Evolutionary conservation across 1,140 invertebrate genomes (phyloP), one percentile per base, ranked within the genome.

Genomic region (Pseudomyrmex flavicornis): DNA sequence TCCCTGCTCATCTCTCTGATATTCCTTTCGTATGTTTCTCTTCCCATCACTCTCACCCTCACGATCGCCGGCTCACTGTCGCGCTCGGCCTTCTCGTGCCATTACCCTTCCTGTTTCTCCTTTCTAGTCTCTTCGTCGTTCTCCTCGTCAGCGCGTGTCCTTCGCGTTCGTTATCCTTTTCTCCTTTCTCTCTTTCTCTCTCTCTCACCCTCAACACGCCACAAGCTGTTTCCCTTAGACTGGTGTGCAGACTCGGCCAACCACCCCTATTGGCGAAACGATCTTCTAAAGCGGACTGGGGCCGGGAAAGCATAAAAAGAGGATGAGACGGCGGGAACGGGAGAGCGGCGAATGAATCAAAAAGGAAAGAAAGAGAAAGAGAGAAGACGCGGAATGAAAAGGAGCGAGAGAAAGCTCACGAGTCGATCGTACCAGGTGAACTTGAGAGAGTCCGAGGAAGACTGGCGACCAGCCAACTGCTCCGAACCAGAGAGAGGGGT

Each of bases 241-340:
- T 26, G 46, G 63, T 48, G 56, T 84, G 70, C 75, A 77, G 70
- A 77, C 86, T 88, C 86, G 86, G 83, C 77, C 87, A 85, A 79
- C 83, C 87, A 88, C 77, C 83, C 86, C 85, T 87, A 88, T 87
- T 84, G 85, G 85, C 74, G 61, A 84, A 83, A 88, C 83, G 83
- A 85, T 83, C 77, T 83, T 88, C 74, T 62, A 63, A 79, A 88
- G 72, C 79, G 77, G 68, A 35, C 77, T 59, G 52, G 83, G 76
- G 50, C 72, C 68, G 54, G 83, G 66, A 70, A 69, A 65, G 66
- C 62, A 79, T 72, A 76, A 82, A 80, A 80, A 80, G 65, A 79
- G 70, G 76, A 88, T 68, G 56, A 88, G 76, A 82, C 72, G 66
- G 59, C 63, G 63, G 61, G 73, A 58, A 77, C 61, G 26, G 5